Evolutionary conservation across 2,797 vertebrate genomes (phyloP).

Genomic region (Danio tinwini): DNA sequence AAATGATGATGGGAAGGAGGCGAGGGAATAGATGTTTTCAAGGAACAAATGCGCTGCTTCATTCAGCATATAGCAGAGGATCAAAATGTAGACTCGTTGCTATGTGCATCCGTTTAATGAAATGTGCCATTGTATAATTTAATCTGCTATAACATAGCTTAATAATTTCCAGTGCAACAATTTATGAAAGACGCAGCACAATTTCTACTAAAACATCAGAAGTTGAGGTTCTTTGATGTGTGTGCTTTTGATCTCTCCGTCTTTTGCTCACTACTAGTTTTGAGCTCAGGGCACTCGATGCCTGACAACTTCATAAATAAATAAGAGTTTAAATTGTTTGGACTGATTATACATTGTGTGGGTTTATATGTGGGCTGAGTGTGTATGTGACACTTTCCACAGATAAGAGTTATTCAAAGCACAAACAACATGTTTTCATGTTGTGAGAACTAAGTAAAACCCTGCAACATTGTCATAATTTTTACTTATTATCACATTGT

Average conservation of each 20-base stretch:
- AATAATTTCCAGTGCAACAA: constrained; percentile 21
- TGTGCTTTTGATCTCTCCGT: constrained; percentile 20
- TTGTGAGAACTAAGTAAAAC: constrained; percentile 3
- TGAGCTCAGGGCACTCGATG: not conserved
- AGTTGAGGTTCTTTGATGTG: constrained; percentile 20
- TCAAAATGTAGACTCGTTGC: not conserved
- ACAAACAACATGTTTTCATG: not conserved
- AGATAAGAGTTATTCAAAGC: not conserved
- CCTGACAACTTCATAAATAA: constrained; percentile 1
- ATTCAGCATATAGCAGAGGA: constrained; percentile 20
- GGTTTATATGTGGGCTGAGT: not conserved
- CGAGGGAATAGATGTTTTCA: constrained; percentile 42
- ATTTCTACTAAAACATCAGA: constrained; percentile 8
- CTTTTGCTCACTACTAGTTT: constrained; percentile 15
- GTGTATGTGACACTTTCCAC: not conserved
- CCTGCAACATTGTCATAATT: too few species aligned
- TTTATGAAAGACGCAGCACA: not conserved
- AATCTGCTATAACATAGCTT: constrained; percentile 28
- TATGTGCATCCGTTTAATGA: constrained; percentile 15
- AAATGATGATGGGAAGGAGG: constrained; percentile 64
- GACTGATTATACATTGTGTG: constrained; percentile 22
- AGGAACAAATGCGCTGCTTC: constrained; percentile 44
- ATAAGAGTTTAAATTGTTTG: constrained; percentile 16
- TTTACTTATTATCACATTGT: too few species aligned
- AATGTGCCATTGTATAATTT: constrained; percentile 26